Base-by-base conservation (phyloP, 2,888 invertebrate genomes). In the Acronicta aceris region DNA sequence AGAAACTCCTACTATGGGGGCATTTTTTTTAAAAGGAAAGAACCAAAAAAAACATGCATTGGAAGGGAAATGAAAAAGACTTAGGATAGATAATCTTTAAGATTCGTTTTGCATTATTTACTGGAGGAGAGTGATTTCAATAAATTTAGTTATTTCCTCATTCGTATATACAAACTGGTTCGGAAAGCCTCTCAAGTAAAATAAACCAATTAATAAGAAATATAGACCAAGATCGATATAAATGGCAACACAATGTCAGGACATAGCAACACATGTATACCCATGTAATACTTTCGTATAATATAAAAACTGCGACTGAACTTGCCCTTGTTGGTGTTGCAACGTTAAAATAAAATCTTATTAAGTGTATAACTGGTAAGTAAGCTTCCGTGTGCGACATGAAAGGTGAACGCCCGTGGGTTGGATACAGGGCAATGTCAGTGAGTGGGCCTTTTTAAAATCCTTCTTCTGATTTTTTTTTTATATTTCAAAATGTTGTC, bases 321-420 rank as follows among this genome's bases (percentile, higher is more conserved):
- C 76, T 81, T 84, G 86, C 82, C 84, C 86, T 85, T 84, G 86
- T 45, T 63, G 59, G 51, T 59, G 59, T 79, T 75, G 63, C 74
- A 74, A 78, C 65, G 61, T 70, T 67, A 79, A 65, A 80, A 76
- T 74, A 74, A 77, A 72, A 76, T 71, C 64, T 64, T 25, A 6
- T 38, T 21, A 38, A 58, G 74, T 74, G 46, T 5, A 76, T 72
- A 74, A 71, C 72, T 65, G 64, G 52, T 71, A 53, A 33, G 58
- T 57, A 48, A 40, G 71, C 83, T 88, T 88, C 88, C 88, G 88
- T 62, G 56, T 84, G 50, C 63, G 71, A 71, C 69, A 33, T 64
- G 65, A 84, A 86, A 92, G 92, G 92, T 91, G 87, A 91, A 86
- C 87, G 90, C 85, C 91, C 92, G 80, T 86, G 68, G 85, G 87